Percentiles rank a stretch among this genome's conserved stretches.
Conservation (phyloP, 1,140 invertebrate species). For the Solen grandis region DNA sequence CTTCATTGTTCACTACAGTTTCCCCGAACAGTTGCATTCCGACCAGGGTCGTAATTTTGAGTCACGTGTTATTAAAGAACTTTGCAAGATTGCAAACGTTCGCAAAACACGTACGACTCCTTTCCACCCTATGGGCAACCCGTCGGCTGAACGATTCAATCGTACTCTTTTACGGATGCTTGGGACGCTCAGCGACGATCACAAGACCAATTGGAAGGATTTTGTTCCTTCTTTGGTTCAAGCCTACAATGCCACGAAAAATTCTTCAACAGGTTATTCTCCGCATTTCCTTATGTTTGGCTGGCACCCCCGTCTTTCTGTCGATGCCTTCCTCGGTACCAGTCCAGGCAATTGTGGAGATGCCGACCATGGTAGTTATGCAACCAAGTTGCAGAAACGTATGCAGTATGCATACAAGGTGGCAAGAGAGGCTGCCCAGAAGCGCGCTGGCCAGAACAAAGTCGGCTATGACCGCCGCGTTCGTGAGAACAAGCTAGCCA, state of each 20-base stretch:
- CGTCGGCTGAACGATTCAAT: too few relatives aligned
- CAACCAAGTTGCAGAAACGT: conserved; percentile 3
- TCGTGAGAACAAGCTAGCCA: neutral
- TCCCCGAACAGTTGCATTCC: conserved; percentile 4
- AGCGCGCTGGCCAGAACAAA: conserved; percentile 17
- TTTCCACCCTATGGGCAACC: too few relatives aligned
- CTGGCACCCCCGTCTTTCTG: neutral
- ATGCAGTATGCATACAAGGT: conserved; percentile 30
- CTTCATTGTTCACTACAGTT: neutral
- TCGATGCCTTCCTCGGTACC: conserved; percentile 29
- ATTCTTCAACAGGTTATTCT: neutral
- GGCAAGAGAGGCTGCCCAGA: conserved; percentile 1
- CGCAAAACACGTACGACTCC: too few relatives aligned
- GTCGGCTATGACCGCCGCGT: conserved; percentile 3
- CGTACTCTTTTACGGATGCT: conserved; percentile 21
- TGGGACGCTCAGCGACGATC: neutral
- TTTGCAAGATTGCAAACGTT: too few relatives aligned
- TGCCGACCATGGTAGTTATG: neutral
- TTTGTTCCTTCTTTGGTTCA: conserved; percentile 10
- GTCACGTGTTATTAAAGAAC: neutral
- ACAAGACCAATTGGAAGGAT: conserved; percentile 1
- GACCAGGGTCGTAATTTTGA: conserved; percentile 14
- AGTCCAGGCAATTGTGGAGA: neutral
- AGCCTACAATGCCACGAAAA: too few relatives aligned
- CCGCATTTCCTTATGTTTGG: conserved; percentile 23